Evolutionary conservation across 2,113 vertebrate genomes (phyloP).

Genomic region (Tautogolabrus adspersus): DNA sequence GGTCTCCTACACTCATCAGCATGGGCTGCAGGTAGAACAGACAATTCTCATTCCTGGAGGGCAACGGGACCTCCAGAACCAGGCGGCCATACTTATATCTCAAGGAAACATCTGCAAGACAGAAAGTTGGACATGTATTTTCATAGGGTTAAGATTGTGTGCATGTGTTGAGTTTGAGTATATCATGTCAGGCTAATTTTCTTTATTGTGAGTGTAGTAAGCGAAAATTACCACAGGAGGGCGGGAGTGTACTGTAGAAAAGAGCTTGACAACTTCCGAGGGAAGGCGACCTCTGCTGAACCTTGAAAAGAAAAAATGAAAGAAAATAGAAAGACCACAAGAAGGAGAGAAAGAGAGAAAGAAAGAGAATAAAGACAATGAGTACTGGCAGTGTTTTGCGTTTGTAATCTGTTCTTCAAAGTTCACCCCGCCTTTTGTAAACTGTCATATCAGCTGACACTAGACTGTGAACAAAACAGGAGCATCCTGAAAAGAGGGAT

Average conservation of each 20-base stretch:
- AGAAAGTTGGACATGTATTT: neutral
- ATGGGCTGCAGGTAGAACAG: conserved; percentile 89
- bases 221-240: conserved; percentile 75
- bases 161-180: neutral
- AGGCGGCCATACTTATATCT: conserved; percentile 88
- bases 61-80: conserved; percentile 88
- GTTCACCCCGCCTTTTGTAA: conserved; percentile 36
- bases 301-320: conserved; percentile 25
- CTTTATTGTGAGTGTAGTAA: conserved; percentile 7
- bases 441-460: conserved; percentile 11
- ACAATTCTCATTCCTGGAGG: conserved; percentile 91
- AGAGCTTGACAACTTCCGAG: conserved; percentile 32
- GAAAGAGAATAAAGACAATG: neutral
- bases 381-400: neutral
- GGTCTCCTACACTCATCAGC: conserved; percentile 86
- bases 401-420: conserved; percentile 5
- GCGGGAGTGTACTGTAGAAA: conserved; percentile 71
- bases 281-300: conserved; percentile 24
- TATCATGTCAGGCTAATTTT: neutral
- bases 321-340: neutral
- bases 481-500: conserved; percentile 13
- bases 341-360: neutral
- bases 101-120: conserved; percentile 83
- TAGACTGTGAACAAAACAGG: conserved; percentile 18
- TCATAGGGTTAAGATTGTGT: neutral